Conservation (phyloP, 1,140 invertebrate genomes). For the Drosophila biarmipes region DNA sequence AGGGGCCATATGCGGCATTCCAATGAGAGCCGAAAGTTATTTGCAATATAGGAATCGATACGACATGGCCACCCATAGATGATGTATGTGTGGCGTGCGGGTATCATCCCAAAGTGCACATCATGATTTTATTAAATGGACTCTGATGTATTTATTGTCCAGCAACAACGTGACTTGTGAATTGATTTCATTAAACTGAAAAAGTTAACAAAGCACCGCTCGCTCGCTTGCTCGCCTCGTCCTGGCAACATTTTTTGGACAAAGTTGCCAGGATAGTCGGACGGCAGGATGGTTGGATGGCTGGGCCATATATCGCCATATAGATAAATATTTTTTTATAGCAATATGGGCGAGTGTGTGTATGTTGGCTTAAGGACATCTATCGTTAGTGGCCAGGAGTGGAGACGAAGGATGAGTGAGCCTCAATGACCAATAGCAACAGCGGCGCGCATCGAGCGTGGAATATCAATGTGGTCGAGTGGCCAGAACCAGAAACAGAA, state of each 20-base stretch:
- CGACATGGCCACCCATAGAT: conserved; percentile 44
- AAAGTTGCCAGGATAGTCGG: conserved; percentile 43
- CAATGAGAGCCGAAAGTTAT: conserved; percentile 74
- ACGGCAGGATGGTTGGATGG: not conserved
- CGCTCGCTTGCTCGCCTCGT: conserved; percentile 14
- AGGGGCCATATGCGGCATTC: conserved; percentile 61
- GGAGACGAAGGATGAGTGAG: conserved; percentile 38
- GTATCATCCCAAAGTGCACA: conserved; percentile 80
- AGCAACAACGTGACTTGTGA: conserved; percentile 84
- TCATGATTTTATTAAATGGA: conserved; percentile 85
- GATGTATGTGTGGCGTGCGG: conserved; percentile 32
- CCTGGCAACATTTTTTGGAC: conserved; percentile 66
- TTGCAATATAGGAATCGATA: conserved; percentile 75
- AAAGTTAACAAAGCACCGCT: conserved; percentile 76
- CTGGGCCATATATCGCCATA: conserved; percentile 60
- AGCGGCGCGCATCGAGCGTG: conserved; percentile 63
- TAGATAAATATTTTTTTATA: conserved; percentile 74
- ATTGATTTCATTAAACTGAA: conserved; percentile 84
- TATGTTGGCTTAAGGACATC: conserved; percentile 76
- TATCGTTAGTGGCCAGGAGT: conserved; percentile 67
- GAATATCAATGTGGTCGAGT: conserved; percentile 78
- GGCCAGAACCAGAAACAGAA: conserved; percentile 25
- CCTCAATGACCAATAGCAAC: conserved; percentile 78
- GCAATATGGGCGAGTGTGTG: conserved; percentile 31
- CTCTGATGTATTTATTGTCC: conserved; percentile 85